Conservation (phyloP, 2,113 vertebrate genomes). For the Gopherus flavomarginatus region DNA sequence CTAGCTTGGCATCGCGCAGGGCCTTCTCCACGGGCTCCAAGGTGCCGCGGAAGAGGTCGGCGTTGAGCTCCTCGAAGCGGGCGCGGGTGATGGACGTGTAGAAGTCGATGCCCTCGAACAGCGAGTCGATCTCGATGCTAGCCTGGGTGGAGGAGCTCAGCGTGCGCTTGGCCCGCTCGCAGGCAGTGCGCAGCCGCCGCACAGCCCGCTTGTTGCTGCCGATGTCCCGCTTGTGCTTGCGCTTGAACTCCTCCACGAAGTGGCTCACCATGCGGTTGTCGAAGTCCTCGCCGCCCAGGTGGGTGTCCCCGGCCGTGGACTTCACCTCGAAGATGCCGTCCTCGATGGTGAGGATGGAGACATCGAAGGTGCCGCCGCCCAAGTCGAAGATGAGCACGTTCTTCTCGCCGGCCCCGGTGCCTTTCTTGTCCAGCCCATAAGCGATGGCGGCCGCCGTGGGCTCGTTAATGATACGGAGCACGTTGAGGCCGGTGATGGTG, state of each 20-base stretch:
- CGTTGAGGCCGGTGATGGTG: constrained; percentile 91
- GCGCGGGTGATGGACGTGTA: constrained; percentile 97
- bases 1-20: constrained; percentile 85
- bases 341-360: constrained; percentile 87
- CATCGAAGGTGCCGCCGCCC: constrained; percentile 92
- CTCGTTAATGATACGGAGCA: constrained; percentile 93
- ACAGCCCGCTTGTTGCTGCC: constrained; percentile 84
- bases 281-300: constrained; percentile 87
- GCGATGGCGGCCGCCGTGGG: constrained; percentile 94
- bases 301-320: constrained; percentile 86
- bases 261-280: constrained; percentile 90
- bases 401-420: constrained; percentile 82
- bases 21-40: constrained; percentile 87
- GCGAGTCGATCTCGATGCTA: constrained; percentile 89
- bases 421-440: constrained; percentile 91
- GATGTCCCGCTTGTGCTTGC: constrained; percentile 86
- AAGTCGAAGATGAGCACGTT: constrained; percentile 93
- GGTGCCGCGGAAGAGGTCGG: constrained; percentile 85
- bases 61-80: constrained; percentile 95
- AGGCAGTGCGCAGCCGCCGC: constrained; percentile 83
- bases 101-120: constrained; percentile 96
- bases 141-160: constrained; percentile 87
- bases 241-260: constrained; percentile 87
- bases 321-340: constrained; percentile 89
- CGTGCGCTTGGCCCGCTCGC: constrained; percentile 86